phyloP scores from a whole-genome alignment of 37 sponge, comb jelly and placozoan species.

The Tethya wilhelma region DNA sequence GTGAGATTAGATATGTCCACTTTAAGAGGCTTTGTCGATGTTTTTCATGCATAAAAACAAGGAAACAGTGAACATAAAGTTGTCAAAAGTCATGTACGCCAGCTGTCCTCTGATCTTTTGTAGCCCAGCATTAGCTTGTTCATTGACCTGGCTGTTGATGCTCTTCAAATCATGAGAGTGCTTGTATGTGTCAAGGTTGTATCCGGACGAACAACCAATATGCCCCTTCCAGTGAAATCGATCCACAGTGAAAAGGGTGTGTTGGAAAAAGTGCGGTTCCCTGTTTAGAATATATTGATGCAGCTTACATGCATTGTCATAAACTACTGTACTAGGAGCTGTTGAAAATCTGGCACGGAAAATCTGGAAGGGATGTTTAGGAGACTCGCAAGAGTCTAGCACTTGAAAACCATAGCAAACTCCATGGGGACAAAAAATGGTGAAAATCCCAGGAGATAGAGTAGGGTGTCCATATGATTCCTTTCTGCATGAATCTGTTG shows the following conservation, averaged over 20 bases:
- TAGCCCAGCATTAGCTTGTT: too few relatives aligned
- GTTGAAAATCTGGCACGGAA: constrained; percentile 1
- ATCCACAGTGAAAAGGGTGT: constrained; percentile 13
- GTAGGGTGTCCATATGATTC: constrained; percentile 18
- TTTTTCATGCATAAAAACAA: too few relatives aligned
- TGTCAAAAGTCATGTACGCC: neutral
- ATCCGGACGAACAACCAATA: constrained; percentile 16
- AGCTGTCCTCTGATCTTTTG: neutral
- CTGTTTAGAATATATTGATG: too few relatives aligned
- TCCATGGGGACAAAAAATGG: constrained; percentile 56
- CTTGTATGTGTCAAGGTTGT: constrained; percentile 2
- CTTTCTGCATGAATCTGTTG: constrained; percentile 11
- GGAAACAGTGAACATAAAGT: neutral
- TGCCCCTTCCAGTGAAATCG: constrained; percentile 31
- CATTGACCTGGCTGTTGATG: neutral
- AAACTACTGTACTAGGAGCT: neutral
- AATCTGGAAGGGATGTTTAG: constrained; percentile 33
- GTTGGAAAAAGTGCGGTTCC: too few relatives aligned
- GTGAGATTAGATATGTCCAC: neutral
- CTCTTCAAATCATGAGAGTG: neutral
- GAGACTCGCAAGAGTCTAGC: constrained; percentile 33
- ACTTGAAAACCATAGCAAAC: constrained; percentile 60
- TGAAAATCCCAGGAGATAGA: constrained; percentile 47
- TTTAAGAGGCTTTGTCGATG: neutral
- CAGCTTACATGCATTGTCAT: constrained; percentile 29